Conservation (phyloP, 2,888 invertebrate species). For the Oscheius sp. region DNA sequence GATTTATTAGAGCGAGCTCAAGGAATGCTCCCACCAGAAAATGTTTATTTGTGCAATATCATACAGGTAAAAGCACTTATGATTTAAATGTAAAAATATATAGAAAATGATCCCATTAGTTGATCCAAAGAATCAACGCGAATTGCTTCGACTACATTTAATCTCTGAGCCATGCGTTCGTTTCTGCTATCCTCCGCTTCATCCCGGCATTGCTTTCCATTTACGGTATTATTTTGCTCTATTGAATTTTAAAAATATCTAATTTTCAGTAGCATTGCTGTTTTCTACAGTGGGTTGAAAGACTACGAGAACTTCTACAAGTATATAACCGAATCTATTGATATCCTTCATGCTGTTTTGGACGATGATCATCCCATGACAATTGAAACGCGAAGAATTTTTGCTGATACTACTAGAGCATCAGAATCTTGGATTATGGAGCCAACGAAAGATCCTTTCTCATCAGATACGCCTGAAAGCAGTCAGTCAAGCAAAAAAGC, state of each 20-base stretch:
- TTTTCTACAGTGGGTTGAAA: slow-evolving; percentile 39
- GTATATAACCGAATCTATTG: slow-evolving; percentile 40
- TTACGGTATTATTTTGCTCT: slow-evolving; percentile 31
- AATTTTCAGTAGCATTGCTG: slow-evolving; percentile 46
- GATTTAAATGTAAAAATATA: slow-evolving; percentile 1
- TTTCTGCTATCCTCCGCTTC: slow-evolving; percentile 60
- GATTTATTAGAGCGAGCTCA: slow-evolving; percentile 41
- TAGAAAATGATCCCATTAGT: slow-evolving; percentile 43
- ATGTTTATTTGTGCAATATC: slow-evolving; percentile 53
- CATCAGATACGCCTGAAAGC: not conserved
- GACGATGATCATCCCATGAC: slow-evolving; percentile 37
- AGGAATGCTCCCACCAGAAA: slow-evolving; percentile 45
- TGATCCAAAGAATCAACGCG: slow-evolving; percentile 36
- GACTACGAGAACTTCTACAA: slow-evolving; percentile 35
- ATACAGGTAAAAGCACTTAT: slow-evolving; percentile 40
- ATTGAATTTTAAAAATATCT: not conserved
- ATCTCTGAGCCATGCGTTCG: slow-evolving; percentile 59
- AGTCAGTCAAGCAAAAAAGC: not conserved
- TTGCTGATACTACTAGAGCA: too few species aligned
- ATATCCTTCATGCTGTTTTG: slow-evolving; percentile 39
- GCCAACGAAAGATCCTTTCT: too few species aligned
- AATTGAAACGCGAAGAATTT: slow-evolving; percentile 27
- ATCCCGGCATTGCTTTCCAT: slow-evolving; percentile 67
- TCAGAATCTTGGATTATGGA: too few species aligned
- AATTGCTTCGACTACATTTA: slow-evolving; percentile 54